Percentiles rank a stretch among this genome's conserved stretches.
These are phyloP conservation scores for Chymomyza amoena DNA, from an alignment of 2,888 invertebrate species.

Conservation along the genomic window DNA sequence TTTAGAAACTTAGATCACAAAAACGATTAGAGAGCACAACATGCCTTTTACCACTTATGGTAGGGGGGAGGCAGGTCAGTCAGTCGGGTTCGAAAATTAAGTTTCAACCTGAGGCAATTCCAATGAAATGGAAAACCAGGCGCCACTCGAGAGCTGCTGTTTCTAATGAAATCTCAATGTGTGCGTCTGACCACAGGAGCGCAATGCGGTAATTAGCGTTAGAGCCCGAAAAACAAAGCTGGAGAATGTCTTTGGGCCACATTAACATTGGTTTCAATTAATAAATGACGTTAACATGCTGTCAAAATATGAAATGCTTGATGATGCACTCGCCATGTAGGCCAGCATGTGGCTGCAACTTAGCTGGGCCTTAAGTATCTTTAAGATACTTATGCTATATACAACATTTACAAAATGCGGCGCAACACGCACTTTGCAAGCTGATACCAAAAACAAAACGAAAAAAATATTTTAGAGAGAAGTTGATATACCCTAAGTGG, in stretches of 20 bases:
- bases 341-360: slow-evolving; percentile 48
- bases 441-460: slow-evolving; percentile 29
- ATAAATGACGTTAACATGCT: slow-evolving; percentile 75
- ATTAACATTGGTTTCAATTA: slow-evolving; percentile 66
- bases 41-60: slow-evolving; percentile 39
- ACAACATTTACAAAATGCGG: slow-evolving; percentile 20
- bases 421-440: slow-evolving; percentile 51
- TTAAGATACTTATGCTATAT: slow-evolving; percentile 8
- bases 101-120: slow-evolving; percentile 46
- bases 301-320: slow-evolving; percentile 69
- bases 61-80: slow-evolving; percentile 9
- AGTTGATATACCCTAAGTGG: slow-evolving; percentile 10
- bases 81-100: slow-evolving; percentile 34
- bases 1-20: slow-evolving; percentile 43
- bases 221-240: slow-evolving; percentile 13
- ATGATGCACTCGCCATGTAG: slow-evolving; percentile 50
- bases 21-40: slow-evolving; percentile 47
- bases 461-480: slow-evolving; percentile 13
- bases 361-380: slow-evolving; percentile 26
- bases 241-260: slow-evolving; percentile 42
- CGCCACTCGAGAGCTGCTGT: slow-evolving; percentile 43
- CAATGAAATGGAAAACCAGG: slow-evolving; percentile 60
- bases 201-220: slow-evolving; percentile 48
- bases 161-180: slow-evolving; percentile 35
- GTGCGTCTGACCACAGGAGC: slow-evolving; percentile 50